Percentiles rank a stretch among this genome's conserved stretches.
Evolutionary conservation across 2,888 invertebrate species (phyloP).

Genomic region (Acleris cristana): DNA sequence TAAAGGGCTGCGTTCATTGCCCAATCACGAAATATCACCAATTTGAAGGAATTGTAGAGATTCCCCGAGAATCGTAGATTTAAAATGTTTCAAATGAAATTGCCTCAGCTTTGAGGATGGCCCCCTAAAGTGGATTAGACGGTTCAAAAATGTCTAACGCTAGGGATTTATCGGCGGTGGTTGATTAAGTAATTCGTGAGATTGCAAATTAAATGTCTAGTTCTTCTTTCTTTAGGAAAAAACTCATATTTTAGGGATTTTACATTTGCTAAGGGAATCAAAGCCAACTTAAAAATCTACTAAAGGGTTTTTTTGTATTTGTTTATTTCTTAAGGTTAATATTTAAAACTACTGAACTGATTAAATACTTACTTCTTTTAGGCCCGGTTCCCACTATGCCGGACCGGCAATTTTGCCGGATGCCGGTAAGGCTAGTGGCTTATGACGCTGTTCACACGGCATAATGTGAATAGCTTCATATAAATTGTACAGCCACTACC

Average conservation of each 20-base stretch:
- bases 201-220: slow-evolving; percentile 8
- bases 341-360: neutral
- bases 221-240: too few relatives aligned
- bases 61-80: slow-evolving; percentile 27
- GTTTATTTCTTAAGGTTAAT: neutral
- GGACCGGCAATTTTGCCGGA: too few relatives aligned
- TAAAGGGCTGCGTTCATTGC: slow-evolving; percentile 4
- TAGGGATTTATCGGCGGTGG: slow-evolving; percentile 26
- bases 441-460: too few relatives aligned
- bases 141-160: slow-evolving; percentile 24
- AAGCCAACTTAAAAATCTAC: neutral
- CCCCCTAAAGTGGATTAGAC: slow-evolving; percentile 28
- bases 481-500: too few relatives aligned
- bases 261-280: too few relatives aligned
- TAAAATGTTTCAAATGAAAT: slow-evolving; percentile 36
- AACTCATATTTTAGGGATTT: too few relatives aligned
- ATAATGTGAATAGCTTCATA: too few relatives aligned
- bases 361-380: neutral
- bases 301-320: neutral
- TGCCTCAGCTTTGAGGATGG: slow-evolving; percentile 31
- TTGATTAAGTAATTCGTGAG: slow-evolving; percentile 26
- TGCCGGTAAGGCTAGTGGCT: too few relatives aligned
- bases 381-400: too few relatives aligned
- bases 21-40: slow-evolving; percentile 34
- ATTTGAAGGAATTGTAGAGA: slow-evolving; percentile 29